Conservation (phyloP, 2,113 vertebrate genomes). For the Cyphomyrus plagiostoma region DNA sequence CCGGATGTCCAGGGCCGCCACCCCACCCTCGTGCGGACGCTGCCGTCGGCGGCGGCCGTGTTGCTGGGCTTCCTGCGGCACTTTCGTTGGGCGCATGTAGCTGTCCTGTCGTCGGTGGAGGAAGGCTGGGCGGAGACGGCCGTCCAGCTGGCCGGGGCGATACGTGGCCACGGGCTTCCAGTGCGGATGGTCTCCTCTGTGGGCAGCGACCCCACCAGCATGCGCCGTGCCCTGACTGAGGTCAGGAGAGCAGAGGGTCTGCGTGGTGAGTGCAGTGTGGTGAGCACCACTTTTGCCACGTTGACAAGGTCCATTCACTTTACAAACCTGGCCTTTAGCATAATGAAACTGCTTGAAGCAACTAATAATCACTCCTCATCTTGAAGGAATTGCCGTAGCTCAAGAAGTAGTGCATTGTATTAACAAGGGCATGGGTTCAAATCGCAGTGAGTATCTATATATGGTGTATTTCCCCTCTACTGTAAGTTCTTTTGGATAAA, state of each 20-base stretch:
- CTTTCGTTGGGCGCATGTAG: slow-evolving; percentile 68
- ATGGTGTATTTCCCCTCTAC: neutral
- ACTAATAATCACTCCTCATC: neutral
- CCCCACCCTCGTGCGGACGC: slow-evolving; percentile 57
- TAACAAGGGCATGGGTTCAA: neutral
- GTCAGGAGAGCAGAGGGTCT: slow-evolving; percentile 55
- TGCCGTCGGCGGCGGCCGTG: slow-evolving; percentile 57
- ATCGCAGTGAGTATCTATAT: neutral
- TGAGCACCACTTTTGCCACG: neutral
- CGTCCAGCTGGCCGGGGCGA: slow-evolving; percentile 54
- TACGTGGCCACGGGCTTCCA: slow-evolving; percentile 60
- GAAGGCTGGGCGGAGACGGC: slow-evolving; percentile 66
- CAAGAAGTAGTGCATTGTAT: neutral
- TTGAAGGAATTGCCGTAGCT: neutral
- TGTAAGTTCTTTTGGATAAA: neutral
- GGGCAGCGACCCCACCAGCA: slow-evolving; percentile 50
- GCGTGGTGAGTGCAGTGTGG: slow-evolving; percentile 50
- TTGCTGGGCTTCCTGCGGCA: slow-evolving; percentile 58
- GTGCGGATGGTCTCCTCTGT: slow-evolving; percentile 55
- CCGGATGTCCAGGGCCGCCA: slow-evolving; percentile 54
- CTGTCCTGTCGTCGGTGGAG: slow-evolving; percentile 60
- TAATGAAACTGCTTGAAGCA: neutral
- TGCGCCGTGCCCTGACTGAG: slow-evolving; percentile 52
- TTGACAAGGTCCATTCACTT: neutral
- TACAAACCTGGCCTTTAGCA: neutral